Evolutionary conservation across 2,888 invertebrate species (phyloP).

Genomic region (Lasioglossum leucozonium): DNA sequence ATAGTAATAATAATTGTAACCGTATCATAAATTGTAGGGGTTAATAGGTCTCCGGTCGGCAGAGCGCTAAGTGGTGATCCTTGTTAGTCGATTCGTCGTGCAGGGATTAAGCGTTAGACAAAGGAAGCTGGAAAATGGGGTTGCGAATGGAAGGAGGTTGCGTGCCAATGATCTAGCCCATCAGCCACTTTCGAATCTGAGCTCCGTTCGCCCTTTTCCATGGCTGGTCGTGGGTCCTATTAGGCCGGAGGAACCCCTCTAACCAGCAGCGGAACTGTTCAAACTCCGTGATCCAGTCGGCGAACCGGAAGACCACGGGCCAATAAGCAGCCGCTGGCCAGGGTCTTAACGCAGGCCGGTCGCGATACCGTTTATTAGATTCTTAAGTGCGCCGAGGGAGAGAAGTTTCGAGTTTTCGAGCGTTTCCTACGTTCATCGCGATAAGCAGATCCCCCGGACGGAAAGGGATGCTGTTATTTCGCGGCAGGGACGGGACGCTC

Average conservation of each 20-base stretch:
- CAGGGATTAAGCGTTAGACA: neutral
- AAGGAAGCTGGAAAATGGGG: neutral
- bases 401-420: constrained; percentile 48
- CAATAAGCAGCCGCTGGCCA: constrained; percentile 53
- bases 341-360: constrained; percentile 44
- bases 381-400: constrained; percentile 59
- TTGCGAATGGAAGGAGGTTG: neutral
- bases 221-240: constrained; percentile 16
- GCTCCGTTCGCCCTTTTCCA: constrained; percentile 3
- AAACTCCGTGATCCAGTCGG: constrained; percentile 55
- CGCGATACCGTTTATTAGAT: constrained; percentile 71
- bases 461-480: neutral
- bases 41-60: neutral
- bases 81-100: neutral
- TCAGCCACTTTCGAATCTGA: neutral
- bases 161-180: neutral
- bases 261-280: constrained; percentile 66
- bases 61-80: neutral
- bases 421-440: neutral
- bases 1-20: neutral
- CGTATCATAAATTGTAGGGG: neutral
- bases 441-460: constrained; percentile 28
- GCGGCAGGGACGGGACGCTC: neutral
- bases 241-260: constrained; percentile 46
- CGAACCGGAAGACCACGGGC: constrained; percentile 32